Evolutionary conservation across 2,113 vertebrate genomes (phyloP).

Genomic region (Mustela nigripes): DNA sequence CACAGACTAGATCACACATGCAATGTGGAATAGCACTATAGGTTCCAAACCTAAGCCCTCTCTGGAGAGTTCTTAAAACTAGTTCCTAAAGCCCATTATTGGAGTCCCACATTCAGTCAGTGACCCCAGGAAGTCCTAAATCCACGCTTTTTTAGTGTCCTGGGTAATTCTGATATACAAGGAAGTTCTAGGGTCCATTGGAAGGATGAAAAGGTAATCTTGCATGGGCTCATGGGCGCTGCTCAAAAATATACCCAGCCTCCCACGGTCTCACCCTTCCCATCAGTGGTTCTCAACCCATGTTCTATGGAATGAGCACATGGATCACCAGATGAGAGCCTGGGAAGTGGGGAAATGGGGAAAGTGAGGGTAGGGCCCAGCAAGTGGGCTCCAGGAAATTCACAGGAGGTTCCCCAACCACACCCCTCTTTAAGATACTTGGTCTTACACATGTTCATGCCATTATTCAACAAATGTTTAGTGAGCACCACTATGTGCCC

Average conservation of each 20-base stretch:
- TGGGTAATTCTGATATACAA: background rate
- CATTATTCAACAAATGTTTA: background rate
- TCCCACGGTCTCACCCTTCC: background rate
- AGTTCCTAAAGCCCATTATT: background rate
- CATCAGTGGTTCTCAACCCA: background rate
- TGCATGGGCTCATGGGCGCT: background rate
- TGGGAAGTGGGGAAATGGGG: background rate
- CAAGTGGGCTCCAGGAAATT: background rate
- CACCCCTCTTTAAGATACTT: background rate
- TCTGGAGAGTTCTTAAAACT: background rate
- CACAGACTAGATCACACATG: background rate
- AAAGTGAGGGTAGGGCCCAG: background rate
- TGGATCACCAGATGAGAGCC: background rate
- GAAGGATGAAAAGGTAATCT: background rate
- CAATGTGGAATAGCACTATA: rapidly evolving
- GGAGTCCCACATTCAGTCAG: background rate
- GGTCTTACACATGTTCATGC: background rate
- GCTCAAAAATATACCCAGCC: background rate
- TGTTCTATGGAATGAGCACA: background rate
- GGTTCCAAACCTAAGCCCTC: background rate
- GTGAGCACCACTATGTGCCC: background rate
- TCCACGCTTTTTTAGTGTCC: background rate
- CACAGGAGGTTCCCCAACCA: background rate
- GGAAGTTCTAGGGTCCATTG: background rate
- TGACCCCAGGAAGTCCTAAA: background rate